Percentiles rank a stretch among this genome's conserved stretches.
Conservation (phyloP, 2,113 vertebrate genomes). For the Macroglossus sobrinus region DNA sequence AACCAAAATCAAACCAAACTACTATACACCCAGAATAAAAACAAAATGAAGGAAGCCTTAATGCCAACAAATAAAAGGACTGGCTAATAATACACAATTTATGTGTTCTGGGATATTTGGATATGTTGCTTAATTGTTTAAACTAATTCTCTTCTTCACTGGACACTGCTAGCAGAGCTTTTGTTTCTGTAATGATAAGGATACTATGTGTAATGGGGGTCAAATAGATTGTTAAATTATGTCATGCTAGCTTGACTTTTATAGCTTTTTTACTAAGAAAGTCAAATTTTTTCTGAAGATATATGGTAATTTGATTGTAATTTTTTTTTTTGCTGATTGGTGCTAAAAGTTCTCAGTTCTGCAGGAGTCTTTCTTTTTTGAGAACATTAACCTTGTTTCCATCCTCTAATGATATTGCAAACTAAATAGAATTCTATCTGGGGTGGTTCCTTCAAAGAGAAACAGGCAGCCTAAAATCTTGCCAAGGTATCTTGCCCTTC, state of each 20-base stretch:
- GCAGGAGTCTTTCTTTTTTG: neutral
- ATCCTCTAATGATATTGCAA: constrained; percentile 54
- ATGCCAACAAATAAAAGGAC: neutral
- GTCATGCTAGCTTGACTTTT: neutral
- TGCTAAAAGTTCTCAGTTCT: constrained; percentile 9
- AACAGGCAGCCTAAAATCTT: constrained; percentile 46
- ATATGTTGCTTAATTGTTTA: neutral
- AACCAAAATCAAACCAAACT: constrained; percentile 19
- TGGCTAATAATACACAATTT: neutral
- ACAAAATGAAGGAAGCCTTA: constrained; percentile 8
- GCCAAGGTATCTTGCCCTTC: constrained; percentile 49
- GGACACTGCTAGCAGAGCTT: neutral
- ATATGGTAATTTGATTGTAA: neutral
- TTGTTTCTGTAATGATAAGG: neutral
- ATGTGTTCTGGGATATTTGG: neutral
- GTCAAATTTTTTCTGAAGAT: neutral
- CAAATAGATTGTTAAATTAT: neutral
- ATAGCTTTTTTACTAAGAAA: neutral
- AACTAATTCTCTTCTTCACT: neutral
- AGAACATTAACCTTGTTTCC: constrained; percentile 39
- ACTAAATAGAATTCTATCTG: constrained; percentile 64
- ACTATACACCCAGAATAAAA: neutral
- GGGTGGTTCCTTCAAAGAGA: constrained; percentile 62
- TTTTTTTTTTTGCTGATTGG: neutral
- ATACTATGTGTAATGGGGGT: neutral